Base-by-base conservation (phyloP, 2,797 vertebrate genomes). In the Schizopygopsis pylzovi region DNA sequence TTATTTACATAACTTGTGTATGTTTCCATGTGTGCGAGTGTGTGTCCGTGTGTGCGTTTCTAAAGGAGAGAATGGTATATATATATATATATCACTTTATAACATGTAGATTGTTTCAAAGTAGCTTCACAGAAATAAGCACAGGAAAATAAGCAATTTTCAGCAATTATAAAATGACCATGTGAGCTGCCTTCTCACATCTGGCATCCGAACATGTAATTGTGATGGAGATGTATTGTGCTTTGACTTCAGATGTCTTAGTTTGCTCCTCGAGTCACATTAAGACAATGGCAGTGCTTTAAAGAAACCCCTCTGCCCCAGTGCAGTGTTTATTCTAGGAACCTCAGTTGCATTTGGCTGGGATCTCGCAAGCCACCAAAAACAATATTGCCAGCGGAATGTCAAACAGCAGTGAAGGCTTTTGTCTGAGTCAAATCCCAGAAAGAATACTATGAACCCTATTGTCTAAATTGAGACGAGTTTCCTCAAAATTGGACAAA, bases 321-420 rank as follows among this genome's bases (percentile, higher is more conserved):
- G 54, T 73, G 75, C 20, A 41, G 9, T 79, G 80, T 88, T 88
- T 88, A 78, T 80, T 83, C 47, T 52, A 28, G 33, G 68, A 80
- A 83, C 47, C 56, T 75, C 61, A 25, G 33, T 83, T 80, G 61
- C 67, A 79, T 85, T 87, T 87, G 67, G 88, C 68, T 83, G 79
- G 83, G 67, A 88, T 85, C 65, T 79, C 47, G 45, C 56, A 65
- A 75, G 68, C 87, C 75, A 79, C 75, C 41, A 86, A 67, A 79
- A 76, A 47, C 80, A 83, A 75, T 65, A 13, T 25, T 49, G 56
- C 81, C 70, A 76, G 59, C 12, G 22, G 49, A 67, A 80, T 77
- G 33, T 67, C 68, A 63, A 61, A 67, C 81, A 80, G 22, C 18
- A 80, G 9, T 41, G 9, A 76, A 49, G 20, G 11, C n/a, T 61